Percentiles rank a stretch among this genome's conserved stretches.
These are phyloP conservation scores for Alca torda DNA, from an alignment of 2,797 vertebrate genomes.

Conservation along the genomic window DNA sequence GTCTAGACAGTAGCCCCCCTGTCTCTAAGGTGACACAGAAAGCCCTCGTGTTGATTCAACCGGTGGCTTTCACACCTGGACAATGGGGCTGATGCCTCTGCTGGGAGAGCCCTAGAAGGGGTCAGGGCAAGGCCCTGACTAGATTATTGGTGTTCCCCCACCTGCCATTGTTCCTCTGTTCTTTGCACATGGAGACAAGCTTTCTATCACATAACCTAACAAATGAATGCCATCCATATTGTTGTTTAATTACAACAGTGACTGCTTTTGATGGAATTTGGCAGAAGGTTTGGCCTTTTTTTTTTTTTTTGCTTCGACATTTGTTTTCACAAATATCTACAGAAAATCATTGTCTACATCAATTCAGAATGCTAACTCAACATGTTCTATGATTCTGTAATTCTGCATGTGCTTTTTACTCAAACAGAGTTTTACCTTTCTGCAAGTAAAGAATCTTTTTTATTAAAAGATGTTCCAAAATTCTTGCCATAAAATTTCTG, in stretches of 20 bases:
- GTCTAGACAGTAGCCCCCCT: background rate
- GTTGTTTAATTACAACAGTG: background rate
- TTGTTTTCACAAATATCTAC: background rate
- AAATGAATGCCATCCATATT: background rate
- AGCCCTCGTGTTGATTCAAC: background rate
- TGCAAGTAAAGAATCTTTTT: background rate
- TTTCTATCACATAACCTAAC: background rate
- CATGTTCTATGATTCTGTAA: background rate
- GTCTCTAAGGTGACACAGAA: background rate
- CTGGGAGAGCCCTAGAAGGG: background rate
- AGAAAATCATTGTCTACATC: background rate
- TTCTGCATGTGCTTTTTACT: background rate
- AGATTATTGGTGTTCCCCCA: background rate
- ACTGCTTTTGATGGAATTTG: background rate
- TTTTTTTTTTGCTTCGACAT: background rate
- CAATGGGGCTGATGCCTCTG: background rate
- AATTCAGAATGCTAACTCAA: background rate
- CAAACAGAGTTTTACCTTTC: background rate
- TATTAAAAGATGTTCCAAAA: background rate
- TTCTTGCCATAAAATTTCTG: background rate
- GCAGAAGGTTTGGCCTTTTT: background rate
- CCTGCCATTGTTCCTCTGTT: background rate
- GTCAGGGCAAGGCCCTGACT: background rate
- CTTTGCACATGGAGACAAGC: background rate
- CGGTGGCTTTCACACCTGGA: background rate